Conservation (phyloP, 2,888 invertebrate species). For the Epinotia ramella region DNA sequence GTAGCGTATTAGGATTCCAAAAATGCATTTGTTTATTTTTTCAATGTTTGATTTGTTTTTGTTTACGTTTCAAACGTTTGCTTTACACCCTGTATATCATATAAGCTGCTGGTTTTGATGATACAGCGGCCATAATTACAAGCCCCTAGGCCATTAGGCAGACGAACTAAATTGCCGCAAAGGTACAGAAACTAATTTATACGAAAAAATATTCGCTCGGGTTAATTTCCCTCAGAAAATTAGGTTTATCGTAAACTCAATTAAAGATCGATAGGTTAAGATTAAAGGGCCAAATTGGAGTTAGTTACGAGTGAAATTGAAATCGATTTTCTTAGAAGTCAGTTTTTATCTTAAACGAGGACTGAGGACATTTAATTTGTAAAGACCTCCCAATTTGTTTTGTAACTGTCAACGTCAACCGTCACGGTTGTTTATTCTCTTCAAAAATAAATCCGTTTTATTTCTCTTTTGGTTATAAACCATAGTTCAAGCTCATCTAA, state of each 20-base stretch:
- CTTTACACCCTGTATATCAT: too few relatives aligned
- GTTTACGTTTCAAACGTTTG: too few relatives aligned
- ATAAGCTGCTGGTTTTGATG: neutral
- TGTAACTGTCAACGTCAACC: too few relatives aligned
- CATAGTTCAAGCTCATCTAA: too few relatives aligned
- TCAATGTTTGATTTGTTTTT: too few relatives aligned
- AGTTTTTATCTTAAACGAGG: neutral
- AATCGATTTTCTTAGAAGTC: neutral
- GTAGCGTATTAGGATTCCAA: too few relatives aligned
- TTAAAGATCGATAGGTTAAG: conserved; percentile 1
- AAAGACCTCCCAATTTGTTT: neutral
- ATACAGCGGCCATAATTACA: neutral
- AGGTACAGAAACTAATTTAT: conserved; percentile 28
- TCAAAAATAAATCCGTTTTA: too few relatives aligned
- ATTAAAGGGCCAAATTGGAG: neutral
- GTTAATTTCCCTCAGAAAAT: conserved; percentile 32
- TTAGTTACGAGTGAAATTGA: neutral
- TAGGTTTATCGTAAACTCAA: conserved; percentile 26
- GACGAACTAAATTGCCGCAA: conserved; percentile 23
- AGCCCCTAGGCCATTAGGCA: conserved; percentile 22
- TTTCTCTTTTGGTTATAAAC: too few relatives aligned
- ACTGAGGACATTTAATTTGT: neutral
- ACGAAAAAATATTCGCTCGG: conserved; percentile 17
- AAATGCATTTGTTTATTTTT: too few relatives aligned
- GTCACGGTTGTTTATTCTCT: too few relatives aligned